A percentile compares a stretch with the other conserved stretches of the same genome.
Conservation (phyloP, 2,888 invertebrate species). For the Dynastes grantii region DNA sequence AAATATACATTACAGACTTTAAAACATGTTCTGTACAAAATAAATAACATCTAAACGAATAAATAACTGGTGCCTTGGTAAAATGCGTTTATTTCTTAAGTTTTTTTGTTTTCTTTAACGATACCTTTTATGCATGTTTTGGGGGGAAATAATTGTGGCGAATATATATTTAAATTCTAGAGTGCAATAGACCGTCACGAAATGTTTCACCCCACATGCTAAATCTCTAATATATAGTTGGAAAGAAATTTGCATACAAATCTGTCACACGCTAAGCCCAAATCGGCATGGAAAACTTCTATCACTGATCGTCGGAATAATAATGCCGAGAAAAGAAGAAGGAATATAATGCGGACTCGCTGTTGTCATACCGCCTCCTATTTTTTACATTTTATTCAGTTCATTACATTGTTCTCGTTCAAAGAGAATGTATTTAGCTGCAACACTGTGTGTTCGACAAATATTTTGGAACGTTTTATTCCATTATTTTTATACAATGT, state of each 20-base stretch:
- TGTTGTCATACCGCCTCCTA: conserved; percentile 4
- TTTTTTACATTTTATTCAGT: conserved; percentile 3
- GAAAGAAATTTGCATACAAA: conserved; percentile 70
- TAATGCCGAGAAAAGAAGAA: conserved; percentile 65
- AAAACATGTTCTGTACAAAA: background rate
- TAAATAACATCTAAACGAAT: background rate
- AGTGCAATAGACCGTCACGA: conserved; percentile 54
- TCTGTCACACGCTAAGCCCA: conserved; percentile 68
- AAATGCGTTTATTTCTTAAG: conserved; percentile 14
- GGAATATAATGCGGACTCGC: conserved; percentile 13
- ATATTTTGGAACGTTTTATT: too few relatives aligned
- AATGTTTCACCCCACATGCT: conserved; percentile 62
- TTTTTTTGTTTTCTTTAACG: conserved; percentile 38
- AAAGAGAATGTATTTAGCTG: too few relatives aligned
- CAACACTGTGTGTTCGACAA: too few relatives aligned
- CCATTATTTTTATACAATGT: too few relatives aligned
- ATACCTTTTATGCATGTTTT: conserved; percentile 37
- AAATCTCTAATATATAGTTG: conserved; percentile 68
- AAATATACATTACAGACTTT: conserved; percentile 30
- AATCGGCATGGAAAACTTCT: conserved; percentile 69
- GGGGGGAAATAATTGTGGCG: conserved; percentile 51
- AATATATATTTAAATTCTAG: conserved; percentile 53
- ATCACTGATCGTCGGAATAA: conserved; percentile 69
- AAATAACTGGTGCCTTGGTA: conserved; percentile 16
- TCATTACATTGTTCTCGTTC: too few relatives aligned